Evolutionary conservation across 2,113 vertebrate genomes (phyloP).

Genomic region (Xenopus borealis): DNA sequence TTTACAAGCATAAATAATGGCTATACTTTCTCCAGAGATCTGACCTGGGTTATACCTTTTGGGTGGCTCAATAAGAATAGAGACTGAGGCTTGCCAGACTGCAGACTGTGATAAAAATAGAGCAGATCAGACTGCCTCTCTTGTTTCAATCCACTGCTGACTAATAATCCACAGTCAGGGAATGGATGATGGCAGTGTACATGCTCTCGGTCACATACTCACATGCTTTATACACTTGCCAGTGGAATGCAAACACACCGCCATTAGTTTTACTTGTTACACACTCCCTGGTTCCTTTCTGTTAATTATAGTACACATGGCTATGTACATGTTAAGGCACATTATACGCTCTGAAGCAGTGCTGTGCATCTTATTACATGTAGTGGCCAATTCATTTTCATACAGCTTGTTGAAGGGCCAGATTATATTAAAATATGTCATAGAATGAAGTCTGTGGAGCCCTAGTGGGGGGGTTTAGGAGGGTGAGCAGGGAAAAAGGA

Average conservation of each 20-base stretch:
- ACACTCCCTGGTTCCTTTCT: too few species aligned
- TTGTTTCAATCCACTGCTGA: not conserved
- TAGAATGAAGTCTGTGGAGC: too few species aligned
- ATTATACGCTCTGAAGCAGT: too few species aligned
- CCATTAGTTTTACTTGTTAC: not conserved
- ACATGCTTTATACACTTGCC: slow-evolving; percentile 1
- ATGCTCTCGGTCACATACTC: slow-evolving; percentile 34
- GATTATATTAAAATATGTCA: too few species aligned
- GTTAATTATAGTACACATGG: too few species aligned
- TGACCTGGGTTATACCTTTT: not conserved
- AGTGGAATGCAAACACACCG: slow-evolving; percentile 3
- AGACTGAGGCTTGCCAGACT: not conserved
- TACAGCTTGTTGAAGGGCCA: too few species aligned
- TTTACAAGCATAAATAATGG: slow-evolving; percentile 3
- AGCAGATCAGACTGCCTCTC: not conserved
- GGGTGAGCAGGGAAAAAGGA: too few species aligned
- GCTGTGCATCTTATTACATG: too few species aligned
- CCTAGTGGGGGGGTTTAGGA: too few species aligned
- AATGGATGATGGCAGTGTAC: not conserved
- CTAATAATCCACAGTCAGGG: not conserved
- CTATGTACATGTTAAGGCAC: too few species aligned
- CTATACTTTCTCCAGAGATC: slow-evolving; percentile 2
- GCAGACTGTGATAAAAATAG: slow-evolving; percentile 29
- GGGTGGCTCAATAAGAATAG: not conserved
- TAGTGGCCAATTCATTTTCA: too few species aligned